A percentile compares a stretch with the other conserved stretches of the same genome.
Evolutionary conservation across 1,140 invertebrate genomes (phyloP).

Genomic region (Caligus rogercresseyi): DNA sequence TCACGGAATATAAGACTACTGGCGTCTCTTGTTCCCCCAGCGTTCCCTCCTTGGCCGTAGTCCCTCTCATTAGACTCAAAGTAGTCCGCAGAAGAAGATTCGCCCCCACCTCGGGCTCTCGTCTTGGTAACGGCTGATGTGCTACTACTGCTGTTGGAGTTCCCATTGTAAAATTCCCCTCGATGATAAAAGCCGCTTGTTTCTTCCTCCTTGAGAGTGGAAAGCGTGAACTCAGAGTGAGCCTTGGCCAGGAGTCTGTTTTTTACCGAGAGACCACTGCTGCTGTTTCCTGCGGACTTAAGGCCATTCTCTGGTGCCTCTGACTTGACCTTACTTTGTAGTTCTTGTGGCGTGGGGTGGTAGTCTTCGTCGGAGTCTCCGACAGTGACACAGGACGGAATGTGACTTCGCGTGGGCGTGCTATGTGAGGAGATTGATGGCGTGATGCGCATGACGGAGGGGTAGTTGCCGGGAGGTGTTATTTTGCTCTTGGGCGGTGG

Average conservation of each 20-base stretch:
- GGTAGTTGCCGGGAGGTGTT: conserved; percentile 25
- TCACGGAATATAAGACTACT: not conserved
- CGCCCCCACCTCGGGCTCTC: too few species aligned
- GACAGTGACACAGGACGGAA: conserved; percentile 62
- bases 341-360: conserved; percentile 15
- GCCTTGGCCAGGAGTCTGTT: conserved; percentile 68
- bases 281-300: too few species aligned
- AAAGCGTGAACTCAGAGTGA: conserved; percentile 54
- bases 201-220: conserved; percentile 3
- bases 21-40: too few species aligned
- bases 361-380: conserved; percentile 54
- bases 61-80: too few species aligned
- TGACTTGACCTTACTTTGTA: conserved; percentile 27
- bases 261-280: conserved; percentile 46
- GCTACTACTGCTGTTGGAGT: not conserved
- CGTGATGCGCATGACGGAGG: conserved; percentile 30
- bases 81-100: too few species aligned
- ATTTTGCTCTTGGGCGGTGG: not conserved
- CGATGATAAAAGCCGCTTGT: not conserved
- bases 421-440: conserved; percentile 27
- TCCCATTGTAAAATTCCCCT: too few species aligned
- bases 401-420: conserved; percentile 36
- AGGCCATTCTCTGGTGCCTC: conserved; percentile 26
- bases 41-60: too few species aligned
- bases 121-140: not conserved